Base-by-base conservation (phyloP, 1,140 invertebrate genomes). In the Diabrotica undecimpunctata region DNA sequence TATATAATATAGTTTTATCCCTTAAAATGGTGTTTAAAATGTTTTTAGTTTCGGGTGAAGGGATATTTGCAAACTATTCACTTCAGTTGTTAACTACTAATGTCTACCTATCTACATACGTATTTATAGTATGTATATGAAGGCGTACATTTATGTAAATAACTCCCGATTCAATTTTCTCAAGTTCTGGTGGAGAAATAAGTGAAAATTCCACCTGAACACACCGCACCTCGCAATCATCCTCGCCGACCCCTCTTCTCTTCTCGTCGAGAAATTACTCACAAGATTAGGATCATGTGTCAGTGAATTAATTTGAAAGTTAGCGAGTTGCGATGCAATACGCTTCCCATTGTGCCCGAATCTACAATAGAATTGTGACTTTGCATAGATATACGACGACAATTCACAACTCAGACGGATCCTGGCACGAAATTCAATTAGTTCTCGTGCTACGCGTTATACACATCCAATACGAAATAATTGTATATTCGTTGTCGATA, bases 331-430 rank as follows among this genome's bases (percentile, higher is more conserved):
- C 67, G 62, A 66, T 57, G 61, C 60, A 57, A 66, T 66, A 53
- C 37, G 54, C n/a, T 14, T 12, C 62, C 25, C 25, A 56, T 58
- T 56, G 62, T 68, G 58, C 61, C 41, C 61, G 14, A 54, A 54
- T 54, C 39, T 61, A 70, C 69, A 70, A 70, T 70, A 62, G 69
- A 70, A 70, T 68, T 70, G 69, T 70, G 69, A 70, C 69, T 70
- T 68, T 70, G 69, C 69, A 70, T 70, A 67, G 66, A 70, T 70
- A 70, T 68, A 46, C 41, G 41, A 57, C 54, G 60, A 70, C 69
- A 70, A 70, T 68, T 46, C 41, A n/a, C 41, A 46, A 6, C n/a
- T 46, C 41, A 8, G 64, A 56, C 56, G 69, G 63, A 68, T 64
- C 64, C 65, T 63, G 58, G 69, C 66, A 62, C 65, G 66, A 70